phyloP scores from a whole-genome alignment of 2,113 vertebrate genomes.

The Crotalus tigris region DNA sequence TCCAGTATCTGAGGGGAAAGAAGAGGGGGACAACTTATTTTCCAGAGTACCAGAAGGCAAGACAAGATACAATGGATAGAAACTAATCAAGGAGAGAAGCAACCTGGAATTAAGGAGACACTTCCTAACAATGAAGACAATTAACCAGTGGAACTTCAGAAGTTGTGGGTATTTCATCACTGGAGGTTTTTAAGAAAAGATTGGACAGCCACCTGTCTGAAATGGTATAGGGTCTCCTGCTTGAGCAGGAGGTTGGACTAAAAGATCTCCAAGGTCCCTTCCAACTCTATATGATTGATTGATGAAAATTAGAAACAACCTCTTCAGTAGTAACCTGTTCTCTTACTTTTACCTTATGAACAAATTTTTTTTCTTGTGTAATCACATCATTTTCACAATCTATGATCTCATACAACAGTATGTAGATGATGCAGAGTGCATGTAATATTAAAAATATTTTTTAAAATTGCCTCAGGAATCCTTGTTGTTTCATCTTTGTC shows the following conservation, averaged over 20 bases:
- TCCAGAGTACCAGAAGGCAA: background rate
- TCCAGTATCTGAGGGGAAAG: background rate
- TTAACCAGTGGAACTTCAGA: background rate
- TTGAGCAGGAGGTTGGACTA: background rate
- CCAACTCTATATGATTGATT: background rate
- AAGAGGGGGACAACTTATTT: background rate
- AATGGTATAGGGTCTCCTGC: background rate
- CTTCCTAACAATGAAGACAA: background rate
- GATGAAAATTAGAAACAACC: background rate
- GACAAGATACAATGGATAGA: background rate
- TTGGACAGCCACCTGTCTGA: background rate
- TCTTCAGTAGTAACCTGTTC: background rate
- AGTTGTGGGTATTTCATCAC: no score
- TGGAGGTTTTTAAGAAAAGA: no score
- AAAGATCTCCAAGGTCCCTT: background rate
- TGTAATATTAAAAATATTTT: background rate
- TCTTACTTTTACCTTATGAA: background rate
- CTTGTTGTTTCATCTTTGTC: slow-evolving; percentile 11
- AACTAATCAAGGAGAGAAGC: background rate
- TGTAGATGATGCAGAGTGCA: background rate
- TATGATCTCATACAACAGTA: background rate
- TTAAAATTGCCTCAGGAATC: slow-evolving; percentile 12
- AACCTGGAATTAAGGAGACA: background rate
- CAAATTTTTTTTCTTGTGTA: background rate
- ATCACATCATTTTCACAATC: background rate